phyloP scores from a whole-genome alignment of 2,113 vertebrate genomes.

The Dolichotis patagonum region DNA sequence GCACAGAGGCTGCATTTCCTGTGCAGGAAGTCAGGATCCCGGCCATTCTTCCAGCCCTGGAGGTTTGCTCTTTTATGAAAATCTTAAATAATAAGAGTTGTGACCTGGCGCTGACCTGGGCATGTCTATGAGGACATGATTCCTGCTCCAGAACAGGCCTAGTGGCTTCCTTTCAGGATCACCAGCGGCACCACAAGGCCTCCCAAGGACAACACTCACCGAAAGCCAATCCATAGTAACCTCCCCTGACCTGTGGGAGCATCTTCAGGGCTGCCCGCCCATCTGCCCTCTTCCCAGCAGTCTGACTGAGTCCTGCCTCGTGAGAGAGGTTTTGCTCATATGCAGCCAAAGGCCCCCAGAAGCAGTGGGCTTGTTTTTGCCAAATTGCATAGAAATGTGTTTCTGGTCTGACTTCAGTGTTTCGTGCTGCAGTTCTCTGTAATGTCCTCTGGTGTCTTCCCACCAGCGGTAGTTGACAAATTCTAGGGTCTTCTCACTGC shows the following conservation, averaged over 20 bases:
- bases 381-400: neutral
- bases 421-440: neutral
- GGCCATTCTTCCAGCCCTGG: conserved; percentile 70
- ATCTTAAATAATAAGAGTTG: conserved; percentile 75
- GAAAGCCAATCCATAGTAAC: neutral
- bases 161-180: conserved; percentile 59
- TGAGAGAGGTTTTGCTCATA: neutral
- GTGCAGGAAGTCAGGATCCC: conserved; percentile 73
- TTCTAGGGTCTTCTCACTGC: neutral
- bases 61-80: conserved; percentile 68
- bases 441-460: conserved; percentile 29
- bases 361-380: neutral
- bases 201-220: neutral
- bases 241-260: neutral
- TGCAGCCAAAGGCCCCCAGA: neutral
- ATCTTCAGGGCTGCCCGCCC: neutral
- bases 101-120: conserved; percentile 51
- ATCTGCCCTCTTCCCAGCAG: neutral
- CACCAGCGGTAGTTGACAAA: neutral
- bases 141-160: neutral
- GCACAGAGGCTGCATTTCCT: conserved; percentile 69
- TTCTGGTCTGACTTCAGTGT: conserved; percentile 18
- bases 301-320: neutral
- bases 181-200: neutral
- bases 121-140: conserved; percentile 1